Evolutionary conservation across 1,140 invertebrate species (phyloP), one percentile per base, ranked within the genome.

Genomic region (Cyclargus thomasi): DNA sequence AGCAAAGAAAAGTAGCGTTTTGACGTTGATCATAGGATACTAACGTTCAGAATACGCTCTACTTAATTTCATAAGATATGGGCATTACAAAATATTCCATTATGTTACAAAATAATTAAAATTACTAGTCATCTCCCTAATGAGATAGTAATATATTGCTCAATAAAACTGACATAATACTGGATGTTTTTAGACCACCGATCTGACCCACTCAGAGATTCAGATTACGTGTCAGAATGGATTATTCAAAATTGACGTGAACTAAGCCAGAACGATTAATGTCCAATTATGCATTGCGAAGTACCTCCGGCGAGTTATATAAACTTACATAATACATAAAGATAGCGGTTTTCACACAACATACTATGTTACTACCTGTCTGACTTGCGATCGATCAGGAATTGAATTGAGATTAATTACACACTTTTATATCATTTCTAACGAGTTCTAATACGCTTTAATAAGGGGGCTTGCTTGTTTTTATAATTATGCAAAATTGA

Each of bases 241-340:
- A 21, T 53, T 64, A 39, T 53, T 53, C 17, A 64, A 53, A 64
- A 53, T 64, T 64, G 36, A 53, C 53, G 55, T 66, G 22, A 66
- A 66, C 53, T 66, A 35, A 57, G 21, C 53, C 65, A 57, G 17
- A 55, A 23, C 39, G 55, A 70, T 70, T 70, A 70, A 67, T 67
- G 47, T 64, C 64, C 65, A 70, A 71, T 76, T 73, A 74, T 74
- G 70, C 71, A 73, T 75, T 74, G 67, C 77, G 70, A 73, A 73
- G 75, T 74, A 55, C 71, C 67, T 77, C 71, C 67, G 69, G 57
- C 55, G 59, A 8, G 74, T 79, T 79, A 74, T 67, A 69, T 77
- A 77, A 79, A 16, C 63, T 79, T 75, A 70, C 70, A 71, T 73
- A 79, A 77, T 69, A 65, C 65, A 71, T 74, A 77, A 70, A 69